Evolutionary conservation across 2,797 vertebrate species (phyloP).

Genomic region (Sebastes reedi): DNA sequence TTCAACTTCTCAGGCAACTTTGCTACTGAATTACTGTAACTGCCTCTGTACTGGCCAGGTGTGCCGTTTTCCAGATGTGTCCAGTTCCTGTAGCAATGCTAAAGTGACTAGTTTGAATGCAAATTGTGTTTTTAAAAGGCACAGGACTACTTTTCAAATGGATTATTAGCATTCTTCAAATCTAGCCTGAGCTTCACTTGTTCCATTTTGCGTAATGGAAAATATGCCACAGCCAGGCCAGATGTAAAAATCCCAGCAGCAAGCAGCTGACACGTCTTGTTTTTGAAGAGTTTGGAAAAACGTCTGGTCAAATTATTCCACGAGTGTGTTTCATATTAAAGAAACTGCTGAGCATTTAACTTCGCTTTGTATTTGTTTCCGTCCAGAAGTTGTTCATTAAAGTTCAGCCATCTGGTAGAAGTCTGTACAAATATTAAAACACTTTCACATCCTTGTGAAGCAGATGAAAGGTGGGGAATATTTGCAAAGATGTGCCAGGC

Average conservation of each 20-base stretch:
- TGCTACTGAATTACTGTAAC: neutral
- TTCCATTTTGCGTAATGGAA: constrained; percentile 33
- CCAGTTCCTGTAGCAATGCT: neutral
- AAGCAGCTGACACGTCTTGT: neutral
- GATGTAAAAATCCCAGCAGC: neutral
- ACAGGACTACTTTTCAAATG: neutral
- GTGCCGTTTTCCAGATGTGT: constrained; percentile 11
- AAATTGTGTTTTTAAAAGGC: neutral
- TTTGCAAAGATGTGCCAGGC: neutral
- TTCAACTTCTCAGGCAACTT: neutral
- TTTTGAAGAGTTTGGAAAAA: neutral
- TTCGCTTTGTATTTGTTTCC: neutral
- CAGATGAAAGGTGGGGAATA: neutral
- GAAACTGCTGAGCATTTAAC: neutral
- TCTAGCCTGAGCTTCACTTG: neutral
- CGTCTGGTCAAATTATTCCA: neutral
- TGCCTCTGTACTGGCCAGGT: neutral
- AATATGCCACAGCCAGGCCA: constrained; percentile 17
- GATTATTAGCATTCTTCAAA: neutral
- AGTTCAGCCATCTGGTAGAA: neutral
- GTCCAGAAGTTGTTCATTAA: constrained; percentile 6
- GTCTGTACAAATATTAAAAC: neutral
- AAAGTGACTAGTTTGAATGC: neutral
- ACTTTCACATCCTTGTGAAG: neutral
- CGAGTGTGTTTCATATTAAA: constrained; percentile 28